Base-by-base conservation (phyloP, 2,113 vertebrate genomes). In the Macrotus californicus region DNA sequence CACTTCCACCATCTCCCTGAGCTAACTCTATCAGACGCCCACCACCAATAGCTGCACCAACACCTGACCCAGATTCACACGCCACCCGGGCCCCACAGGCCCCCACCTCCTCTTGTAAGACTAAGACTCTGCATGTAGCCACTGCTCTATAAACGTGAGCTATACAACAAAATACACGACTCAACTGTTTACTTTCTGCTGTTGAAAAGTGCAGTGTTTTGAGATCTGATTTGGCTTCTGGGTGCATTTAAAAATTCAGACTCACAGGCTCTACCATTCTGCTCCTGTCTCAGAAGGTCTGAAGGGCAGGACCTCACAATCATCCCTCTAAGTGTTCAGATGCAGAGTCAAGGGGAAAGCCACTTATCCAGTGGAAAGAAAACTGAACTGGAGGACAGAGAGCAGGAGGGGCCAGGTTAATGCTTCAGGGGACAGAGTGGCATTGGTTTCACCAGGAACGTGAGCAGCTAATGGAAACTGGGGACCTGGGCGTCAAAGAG, bases 391-490 rank as follows among this genome's bases (percentile, higher is more conserved):
- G 54, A 67, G 19, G 70, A 89, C 2, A 31, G 64, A 94, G 24
- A 52, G 31, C 61, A 89, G 18, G 52, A 86, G 0, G 1, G 43
- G 48, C 76, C 70, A 80, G 29, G n/a, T 79, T 81, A 94, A 80
- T 34, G 64, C n/a, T 79, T 73, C 90, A 61, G 77, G 90, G 14
- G 61, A 92, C 67, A 72, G 79, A 64, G 77, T 14, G 31, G 80
- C 87, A 73, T 15, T 97, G 67, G 36, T 94, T 96, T 97, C 92
- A 93, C 14, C 26, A 94, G 50, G 89, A 96, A 96, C 0, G 0
- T 84, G 59, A 97, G 90, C 67, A 92, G 87, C 9, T 54, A 70
- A 76, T 80, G 94, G 89, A 94, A 96, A 96, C 64, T 88, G 84
- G 46, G 61, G 80, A 73, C 75, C 46, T 29, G 67, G 91, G 11